Percentiles rank a stretch among this genome's conserved stretches.
Evolutionary conservation across 2,797 vertebrate genomes (phyloP).

Genomic region (Danio albolineatus): DNA sequence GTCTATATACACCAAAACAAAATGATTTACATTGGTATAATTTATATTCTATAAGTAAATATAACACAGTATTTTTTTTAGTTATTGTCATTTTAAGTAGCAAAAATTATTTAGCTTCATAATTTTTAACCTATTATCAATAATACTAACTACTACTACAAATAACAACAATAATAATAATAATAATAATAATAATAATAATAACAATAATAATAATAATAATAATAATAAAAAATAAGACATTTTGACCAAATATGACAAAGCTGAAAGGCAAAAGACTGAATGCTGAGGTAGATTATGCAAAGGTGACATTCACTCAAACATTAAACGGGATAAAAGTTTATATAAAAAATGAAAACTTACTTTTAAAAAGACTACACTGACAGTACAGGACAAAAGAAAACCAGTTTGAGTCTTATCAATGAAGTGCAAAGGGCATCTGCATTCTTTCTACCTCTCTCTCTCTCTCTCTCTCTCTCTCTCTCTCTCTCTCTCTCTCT

Average conservation of each 20-base stretch:
- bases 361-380: neutral
- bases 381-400: neutral
- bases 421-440: neutral
- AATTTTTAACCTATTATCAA: no score
- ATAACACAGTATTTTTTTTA: no score
- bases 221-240: neutral
- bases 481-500: constrained; percentile 13
- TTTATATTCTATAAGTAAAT: no score
- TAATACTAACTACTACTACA: no score
- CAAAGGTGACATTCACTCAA: neutral
- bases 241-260: neutral
- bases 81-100: no score
- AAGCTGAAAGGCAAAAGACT: neutral
- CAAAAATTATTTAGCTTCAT: no score
- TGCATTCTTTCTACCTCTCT: neutral
- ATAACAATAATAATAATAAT: no score
- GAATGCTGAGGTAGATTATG: neutral
- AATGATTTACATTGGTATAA: no score
- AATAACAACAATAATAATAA: no score
- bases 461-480: constrained; percentile 8
- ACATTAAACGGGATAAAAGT: neutral
- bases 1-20: no score
- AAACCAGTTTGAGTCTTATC: constrained; percentile 1
- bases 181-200: no score
- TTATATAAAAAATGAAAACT: neutral